Conservation (phyloP, 2,113 vertebrate genomes). For the Tachuris rubrigastra region DNA sequence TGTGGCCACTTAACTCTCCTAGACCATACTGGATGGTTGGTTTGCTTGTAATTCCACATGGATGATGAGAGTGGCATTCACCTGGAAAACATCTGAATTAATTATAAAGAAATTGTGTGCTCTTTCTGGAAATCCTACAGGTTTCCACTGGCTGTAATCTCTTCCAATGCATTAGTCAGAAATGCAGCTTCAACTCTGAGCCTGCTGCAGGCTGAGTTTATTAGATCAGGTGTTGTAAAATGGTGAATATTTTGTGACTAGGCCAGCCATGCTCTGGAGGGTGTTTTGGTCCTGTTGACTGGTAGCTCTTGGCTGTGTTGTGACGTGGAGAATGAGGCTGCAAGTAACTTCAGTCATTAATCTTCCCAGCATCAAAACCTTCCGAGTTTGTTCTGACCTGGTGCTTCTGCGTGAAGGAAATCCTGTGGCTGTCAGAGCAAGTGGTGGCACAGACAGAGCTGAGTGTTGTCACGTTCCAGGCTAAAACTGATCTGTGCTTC, state of each 20-base stretch:
- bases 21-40: background rate
- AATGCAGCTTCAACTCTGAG: background rate
- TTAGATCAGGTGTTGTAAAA: background rate
- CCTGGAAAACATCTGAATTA: background rate
- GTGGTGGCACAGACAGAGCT: background rate
- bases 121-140: background rate
- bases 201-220: background rate
- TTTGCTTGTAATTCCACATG: background rate
- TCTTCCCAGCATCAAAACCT: background rate
- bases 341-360: background rate
- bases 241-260: background rate
- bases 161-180: background rate
- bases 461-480: rapidly evolving
- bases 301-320: background rate
- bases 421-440: rapidly evolving
- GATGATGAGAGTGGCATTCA: background rate
- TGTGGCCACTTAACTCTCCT: background rate
- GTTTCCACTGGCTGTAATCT: background rate
- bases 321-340: background rate
- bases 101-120: background rate
- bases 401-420: background rate
- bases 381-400: background rate
- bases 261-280: background rate
- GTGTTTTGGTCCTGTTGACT: background rate
- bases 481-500: background rate